A percentile compares a stretch with the other conserved stretches of the same genome.
These are phyloP conservation scores for Callyntrura guangdongensis DNA, from an alignment of 2,888 invertebrate species.

Conservation along the genomic window DNA sequence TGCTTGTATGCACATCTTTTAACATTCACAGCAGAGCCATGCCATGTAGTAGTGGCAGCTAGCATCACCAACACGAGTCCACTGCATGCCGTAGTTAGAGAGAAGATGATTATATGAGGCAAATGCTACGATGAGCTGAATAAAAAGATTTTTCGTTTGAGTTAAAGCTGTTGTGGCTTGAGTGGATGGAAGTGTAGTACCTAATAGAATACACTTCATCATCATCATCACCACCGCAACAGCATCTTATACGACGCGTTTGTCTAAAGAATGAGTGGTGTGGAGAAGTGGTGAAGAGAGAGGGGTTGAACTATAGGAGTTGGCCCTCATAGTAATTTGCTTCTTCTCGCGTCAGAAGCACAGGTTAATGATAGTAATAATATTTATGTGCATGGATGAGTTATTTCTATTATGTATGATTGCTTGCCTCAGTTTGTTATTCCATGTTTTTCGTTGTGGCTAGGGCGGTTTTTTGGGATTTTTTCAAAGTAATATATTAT, in stretches of 20 bases:
- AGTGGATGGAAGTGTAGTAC: constrained; percentile 51
- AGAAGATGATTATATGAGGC: neutral
- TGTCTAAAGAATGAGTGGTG: constrained; percentile 28
- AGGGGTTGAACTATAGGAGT: constrained; percentile 74
- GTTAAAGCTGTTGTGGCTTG: constrained; percentile 59
- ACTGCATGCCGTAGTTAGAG: neutral
- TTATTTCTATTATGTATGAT: constrained; percentile 79
- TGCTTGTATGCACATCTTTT: constrained; percentile 80
- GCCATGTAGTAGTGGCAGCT: constrained; percentile 36
- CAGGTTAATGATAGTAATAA: constrained; percentile 81
- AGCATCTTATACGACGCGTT: constrained; percentile 55
- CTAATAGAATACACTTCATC: constrained; percentile 65
- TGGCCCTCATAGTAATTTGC: constrained; percentile 79
- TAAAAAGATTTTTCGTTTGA: constrained; percentile 58
- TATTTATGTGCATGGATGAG: constrained; percentile 80
- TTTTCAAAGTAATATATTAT: constrained; percentile 77
- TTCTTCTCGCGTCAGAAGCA: constrained; percentile 80
- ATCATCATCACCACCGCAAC: constrained; percentile 25
- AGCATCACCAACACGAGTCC: constrained; percentile 42
- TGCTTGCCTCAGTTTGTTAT: constrained; percentile 68
- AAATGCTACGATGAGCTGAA: constrained; percentile 27
- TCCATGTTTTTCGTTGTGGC: constrained; percentile 62
- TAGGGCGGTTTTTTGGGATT: constrained; percentile 70
- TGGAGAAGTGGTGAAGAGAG: constrained; percentile 52
- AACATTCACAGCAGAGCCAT: constrained; percentile 71